Evolutionary conservation across 2,797 vertebrate genomes (phyloP).

Genomic region (Diplodus puntazzo): DNA sequence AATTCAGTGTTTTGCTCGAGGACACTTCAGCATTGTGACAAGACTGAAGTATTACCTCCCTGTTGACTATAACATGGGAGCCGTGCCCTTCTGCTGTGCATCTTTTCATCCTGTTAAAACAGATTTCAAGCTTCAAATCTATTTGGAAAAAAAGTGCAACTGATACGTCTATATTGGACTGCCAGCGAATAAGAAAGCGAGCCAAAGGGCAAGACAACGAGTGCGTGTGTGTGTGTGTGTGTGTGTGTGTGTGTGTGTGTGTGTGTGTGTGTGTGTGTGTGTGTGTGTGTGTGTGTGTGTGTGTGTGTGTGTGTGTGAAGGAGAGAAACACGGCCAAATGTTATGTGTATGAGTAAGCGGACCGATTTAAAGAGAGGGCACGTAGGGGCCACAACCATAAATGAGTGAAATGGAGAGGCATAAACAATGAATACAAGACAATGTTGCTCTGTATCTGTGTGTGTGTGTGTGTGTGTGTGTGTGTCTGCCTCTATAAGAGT

Average conservation of each 20-base stretch:
- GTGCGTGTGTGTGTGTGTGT: neutral
- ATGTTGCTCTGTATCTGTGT: conserved; percentile 46
- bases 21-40: conserved; percentile 36
- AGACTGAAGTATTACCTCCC: conserved; percentile 37
- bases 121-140: conserved; percentile 39
- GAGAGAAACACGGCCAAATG: conserved; percentile 49
- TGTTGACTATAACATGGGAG: conserved; percentile 15
- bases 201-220: conserved; percentile 36
- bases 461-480: conserved; percentile 28
- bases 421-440: conserved; percentile 73
- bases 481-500: conserved; percentile 32
- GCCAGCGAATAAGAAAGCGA: conserved; percentile 25
- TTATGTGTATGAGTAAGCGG: conserved; percentile 61
- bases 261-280: conserved; percentile 21
- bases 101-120: conserved; percentile 40
- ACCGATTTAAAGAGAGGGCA: conserved; percentile 68
- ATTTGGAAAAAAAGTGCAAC: neutral
- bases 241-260: conserved; percentile 10
- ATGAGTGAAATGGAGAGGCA: conserved; percentile 71
- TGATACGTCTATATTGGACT: conserved; percentile 6
- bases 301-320: conserved; percentile 16
- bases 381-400: conserved; percentile 66
- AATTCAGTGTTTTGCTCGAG: conserved; percentile 45
- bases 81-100: conserved; percentile 8
- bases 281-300: no score